Evolutionary conservation across 2,113 vertebrate species (phyloP).

Genomic region (Prietella phreatophila): DNA sequence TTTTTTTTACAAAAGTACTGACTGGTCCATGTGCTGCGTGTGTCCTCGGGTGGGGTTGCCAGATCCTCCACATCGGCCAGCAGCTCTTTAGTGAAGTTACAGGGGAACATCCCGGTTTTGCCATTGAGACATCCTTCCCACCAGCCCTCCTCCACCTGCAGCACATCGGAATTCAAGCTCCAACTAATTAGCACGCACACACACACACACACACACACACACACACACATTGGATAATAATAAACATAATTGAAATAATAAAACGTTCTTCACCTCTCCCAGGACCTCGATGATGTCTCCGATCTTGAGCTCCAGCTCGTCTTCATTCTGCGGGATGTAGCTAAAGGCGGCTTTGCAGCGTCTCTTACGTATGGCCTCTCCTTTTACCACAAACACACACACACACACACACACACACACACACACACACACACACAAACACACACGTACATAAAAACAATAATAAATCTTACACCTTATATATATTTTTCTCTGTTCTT

Average conservation of each 20-base stretch:
- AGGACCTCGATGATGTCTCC: constrained; percentile 94
- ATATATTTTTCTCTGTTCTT: background rate
- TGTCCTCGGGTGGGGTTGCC: constrained; percentile 81
- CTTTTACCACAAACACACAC: constrained; percentile 63
- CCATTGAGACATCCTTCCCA: constrained; percentile 94
- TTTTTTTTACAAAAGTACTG: constrained; percentile 59
- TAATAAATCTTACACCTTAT: background rate
- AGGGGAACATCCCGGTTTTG: constrained; percentile 95
- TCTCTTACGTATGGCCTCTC: constrained; percentile 85
- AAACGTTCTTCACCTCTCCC: constrained; percentile 77
- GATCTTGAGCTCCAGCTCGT: constrained; percentile 93
- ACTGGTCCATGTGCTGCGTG: constrained; percentile 82
- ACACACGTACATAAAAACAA: background rate
- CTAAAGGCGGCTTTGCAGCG: constrained; percentile 96
- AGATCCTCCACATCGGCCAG: constrained; percentile 76
- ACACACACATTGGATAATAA: background rate
- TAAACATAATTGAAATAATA: background rate
- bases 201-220: constrained; percentile 11
- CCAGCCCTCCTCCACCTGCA: constrained; percentile 96
- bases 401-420: constrained; percentile 59
- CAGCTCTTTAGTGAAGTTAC: constrained; percentile 93
- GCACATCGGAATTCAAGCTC: constrained; percentile 7
- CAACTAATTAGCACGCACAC: background rate
- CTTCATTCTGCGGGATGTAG: constrained; percentile 95
- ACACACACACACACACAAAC: background rate